phyloP scores from a whole-genome alignment of 2,797 vertebrate species.

The Sebastes taczanowskii region DNA sequence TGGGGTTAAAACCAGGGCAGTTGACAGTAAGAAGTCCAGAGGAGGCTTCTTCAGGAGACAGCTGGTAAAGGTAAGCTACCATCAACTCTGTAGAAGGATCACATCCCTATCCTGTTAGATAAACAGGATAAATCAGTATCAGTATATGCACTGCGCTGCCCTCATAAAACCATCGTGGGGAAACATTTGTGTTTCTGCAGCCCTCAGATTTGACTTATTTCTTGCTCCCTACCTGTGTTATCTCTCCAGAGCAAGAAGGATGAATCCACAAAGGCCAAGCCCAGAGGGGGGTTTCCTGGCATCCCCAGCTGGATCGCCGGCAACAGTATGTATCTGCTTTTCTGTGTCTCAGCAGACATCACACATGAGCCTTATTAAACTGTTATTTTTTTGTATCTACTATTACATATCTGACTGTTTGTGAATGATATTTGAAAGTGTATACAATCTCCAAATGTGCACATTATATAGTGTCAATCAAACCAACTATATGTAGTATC shows the following conservation, averaged over 20 bases:
- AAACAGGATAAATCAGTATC: not conserved
- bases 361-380: not conserved
- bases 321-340: constrained; percentile 76
- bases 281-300: constrained; percentile 76
- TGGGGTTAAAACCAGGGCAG: constrained; percentile 87
- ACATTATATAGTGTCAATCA: not conserved
- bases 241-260: constrained; percentile 78
- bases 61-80: constrained; percentile 80
- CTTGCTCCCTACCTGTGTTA: not conserved
- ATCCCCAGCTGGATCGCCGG: constrained; percentile 85
- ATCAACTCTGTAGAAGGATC: not conserved
- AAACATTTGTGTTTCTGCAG: not conserved
- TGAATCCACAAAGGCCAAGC: constrained; percentile 81
- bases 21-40: constrained; percentile 90
- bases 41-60: constrained; percentile 86
- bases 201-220: not conserved
- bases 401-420: not conserved
- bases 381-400: not conserved
- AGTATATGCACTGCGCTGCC: not conserved
- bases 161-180: not conserved
- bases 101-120: not conserved
- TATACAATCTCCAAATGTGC: not conserved
- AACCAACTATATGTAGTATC: not conserved
- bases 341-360: not conserved
- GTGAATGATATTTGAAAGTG: not conserved